Evolutionary conservation across 2,888 invertebrate genomes (phyloP).

Genomic region (Catonia carolina): DNA sequence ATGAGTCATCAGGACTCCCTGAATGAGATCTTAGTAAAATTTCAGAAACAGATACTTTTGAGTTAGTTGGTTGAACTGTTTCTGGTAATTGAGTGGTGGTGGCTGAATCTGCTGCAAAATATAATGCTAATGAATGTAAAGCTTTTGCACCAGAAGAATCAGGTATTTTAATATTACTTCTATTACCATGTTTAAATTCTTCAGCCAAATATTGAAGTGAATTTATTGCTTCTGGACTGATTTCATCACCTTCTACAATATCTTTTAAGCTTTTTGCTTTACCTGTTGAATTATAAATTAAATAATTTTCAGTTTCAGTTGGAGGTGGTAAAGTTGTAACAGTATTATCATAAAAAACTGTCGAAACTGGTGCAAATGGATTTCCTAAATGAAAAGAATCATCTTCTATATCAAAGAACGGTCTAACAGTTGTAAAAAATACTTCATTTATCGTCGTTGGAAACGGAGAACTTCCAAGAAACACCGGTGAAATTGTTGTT

Average conservation of each 20-base stretch:
- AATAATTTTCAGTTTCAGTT: conserved; percentile 1
- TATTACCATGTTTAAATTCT: neutral
- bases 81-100: conserved; percentile 41
- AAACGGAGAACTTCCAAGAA: neutral
- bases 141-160: conserved; percentile 28
- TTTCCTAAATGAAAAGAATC: conserved; percentile 1
- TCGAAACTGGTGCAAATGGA: neutral
- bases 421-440: neutral
- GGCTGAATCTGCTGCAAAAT: conserved; percentile 65
- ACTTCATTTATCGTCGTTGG: neutral
- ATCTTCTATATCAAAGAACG: neutral
- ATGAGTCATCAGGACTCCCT: conserved; percentile 25
- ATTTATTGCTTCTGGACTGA: conserved; percentile 19
- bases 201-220: conserved; percentile 12
- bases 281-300: neutral
- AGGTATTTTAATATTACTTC: conserved; percentile 8
- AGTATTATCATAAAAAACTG: conserved; percentile 1
- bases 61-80: neutral
- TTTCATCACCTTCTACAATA: neutral
- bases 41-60: conserved; percentile 30
- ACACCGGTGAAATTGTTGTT: neutral
- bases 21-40: conserved; percentile 29
- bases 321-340: neutral
- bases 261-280: conserved; percentile 5
- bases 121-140: conserved; percentile 64